phyloP scores from a whole-genome alignment of 2,113 vertebrate genomes.

The Podiceps cristatus region DNA sequence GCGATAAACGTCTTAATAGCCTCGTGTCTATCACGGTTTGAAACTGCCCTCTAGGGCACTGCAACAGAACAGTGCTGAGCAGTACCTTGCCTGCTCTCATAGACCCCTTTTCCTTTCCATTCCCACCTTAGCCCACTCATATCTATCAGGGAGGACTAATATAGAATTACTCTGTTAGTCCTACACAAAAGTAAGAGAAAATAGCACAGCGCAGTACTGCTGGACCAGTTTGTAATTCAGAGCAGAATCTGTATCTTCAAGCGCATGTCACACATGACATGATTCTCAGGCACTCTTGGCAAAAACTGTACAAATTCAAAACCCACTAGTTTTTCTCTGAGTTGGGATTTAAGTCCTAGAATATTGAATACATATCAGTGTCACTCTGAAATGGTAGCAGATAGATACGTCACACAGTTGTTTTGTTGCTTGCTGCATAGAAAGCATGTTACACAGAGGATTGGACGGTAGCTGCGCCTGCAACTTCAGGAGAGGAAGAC shows the following conservation, averaged over 20 bases:
- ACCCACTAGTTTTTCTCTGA: background rate
- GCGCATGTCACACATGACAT: accelerated
- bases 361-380: accelerated
- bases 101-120: background rate
- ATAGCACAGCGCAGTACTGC: background rate
- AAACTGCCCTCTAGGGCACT: background rate
- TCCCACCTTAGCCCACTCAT: accelerated
- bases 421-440: background rate
- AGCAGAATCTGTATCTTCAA: background rate
- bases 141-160: background rate
- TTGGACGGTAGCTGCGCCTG: accelerated
- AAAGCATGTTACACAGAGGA: background rate
- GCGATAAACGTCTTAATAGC: background rate
- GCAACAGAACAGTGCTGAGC: background rate
- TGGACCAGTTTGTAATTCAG: background rate
- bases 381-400: background rate
- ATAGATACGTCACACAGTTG: background rate
- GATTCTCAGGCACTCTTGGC: background rate
- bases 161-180: background rate
- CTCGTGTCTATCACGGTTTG: accelerated
- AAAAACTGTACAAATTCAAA: background rate
- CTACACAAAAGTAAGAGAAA: background rate
- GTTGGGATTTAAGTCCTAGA: background rate
- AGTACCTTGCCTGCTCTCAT: background rate
- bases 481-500: background rate